Base-by-base conservation (phyloP, 2,113 vertebrate genomes). In the Silurus meridionalis region DNA sequence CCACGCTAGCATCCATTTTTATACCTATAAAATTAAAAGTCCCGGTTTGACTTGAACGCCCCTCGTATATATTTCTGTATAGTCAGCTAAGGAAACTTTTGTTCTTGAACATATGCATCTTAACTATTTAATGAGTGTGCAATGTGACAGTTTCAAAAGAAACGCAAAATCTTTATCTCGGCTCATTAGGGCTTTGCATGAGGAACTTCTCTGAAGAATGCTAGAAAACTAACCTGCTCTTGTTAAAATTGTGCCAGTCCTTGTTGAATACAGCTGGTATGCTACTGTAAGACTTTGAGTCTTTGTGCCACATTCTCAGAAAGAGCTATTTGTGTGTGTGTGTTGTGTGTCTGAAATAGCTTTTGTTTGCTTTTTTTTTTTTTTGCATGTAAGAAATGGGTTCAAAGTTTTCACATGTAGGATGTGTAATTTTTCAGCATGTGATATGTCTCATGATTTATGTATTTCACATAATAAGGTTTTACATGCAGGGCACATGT, bases 281-380 rank as follows among this genome's bases (percentile, higher is more conserved):
- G 67, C 37, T 17, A 72, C 2, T 74, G 80, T 46, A 69, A 28
- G 61, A 48, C 84, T 69, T 83, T 82, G 5, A 86, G 52, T 37
- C 37, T 37, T 37, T 37, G 37, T 86, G 83, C 74, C 79, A 88
- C 13, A 23, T 75, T 60, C 66, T n/a, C 11, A 55, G 25, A 37
- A 55, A 55, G 53, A 6, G 6, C 6, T 78, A 86, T 55, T 95
- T 97, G 52, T 96, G 96, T 87, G 96, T 87, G 63, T 96, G 7
- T 71, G 19, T 63, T 71, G 25, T 78, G 63, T n/a, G 78, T 48
- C 23, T 74, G 50, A 46, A 58, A 57, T n/a, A 84, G 53, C 11
- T 15, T 69, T 4, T 61, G 37, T 87, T 74, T 28, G 3, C 13
- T 69, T 7, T 48, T 46, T 72, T 57, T 57, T 57, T 37, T 69